Percentiles rank a stretch among this genome's conserved stretches.
Conservation (phyloP, 2,888 invertebrate species). For the Eristalis pertinax region DNA sequence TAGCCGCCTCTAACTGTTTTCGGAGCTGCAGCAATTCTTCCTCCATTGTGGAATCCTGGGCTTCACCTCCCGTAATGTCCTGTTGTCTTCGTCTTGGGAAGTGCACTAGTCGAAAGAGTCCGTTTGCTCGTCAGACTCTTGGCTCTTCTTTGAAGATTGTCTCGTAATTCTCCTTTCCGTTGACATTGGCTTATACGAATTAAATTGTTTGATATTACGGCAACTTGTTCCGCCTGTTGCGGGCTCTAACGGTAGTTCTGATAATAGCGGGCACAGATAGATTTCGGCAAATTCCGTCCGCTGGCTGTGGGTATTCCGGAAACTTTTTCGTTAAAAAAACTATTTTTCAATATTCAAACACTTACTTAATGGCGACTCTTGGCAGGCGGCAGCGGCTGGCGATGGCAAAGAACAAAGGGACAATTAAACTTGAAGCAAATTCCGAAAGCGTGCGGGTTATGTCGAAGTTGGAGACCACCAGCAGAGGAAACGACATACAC, state of each 20-base stretch:
- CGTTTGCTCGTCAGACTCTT: background rate
- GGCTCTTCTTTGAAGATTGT: conserved; percentile 3
- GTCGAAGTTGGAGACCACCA: too few species aligned
- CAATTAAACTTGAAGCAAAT: too few species aligned
- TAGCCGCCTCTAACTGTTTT: background rate
- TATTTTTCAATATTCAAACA: background rate
- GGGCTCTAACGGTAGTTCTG: background rate
- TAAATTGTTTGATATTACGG: background rate
- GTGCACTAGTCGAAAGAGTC: background rate
- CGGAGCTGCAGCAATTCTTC: conserved; percentile 9
- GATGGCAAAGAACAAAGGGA: too few species aligned
- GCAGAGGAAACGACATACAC: too few species aligned
- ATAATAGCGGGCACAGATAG: background rate
- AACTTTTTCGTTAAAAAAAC: background rate
- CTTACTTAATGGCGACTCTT: background rate
- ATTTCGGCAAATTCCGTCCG: background rate
- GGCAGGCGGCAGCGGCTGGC: background rate
- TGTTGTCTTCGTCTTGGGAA: background rate
- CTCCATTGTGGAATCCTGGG: background rate
- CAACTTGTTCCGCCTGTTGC: conserved; percentile 7
- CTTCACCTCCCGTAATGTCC: background rate
- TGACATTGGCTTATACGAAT: conserved; percentile 6
- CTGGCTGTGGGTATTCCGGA: background rate
- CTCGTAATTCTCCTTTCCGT: background rate
- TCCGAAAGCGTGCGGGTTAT: too few species aligned